Evolutionary conservation across 2,113 vertebrate species (phyloP).

Genomic region (Fulica atra): DNA sequence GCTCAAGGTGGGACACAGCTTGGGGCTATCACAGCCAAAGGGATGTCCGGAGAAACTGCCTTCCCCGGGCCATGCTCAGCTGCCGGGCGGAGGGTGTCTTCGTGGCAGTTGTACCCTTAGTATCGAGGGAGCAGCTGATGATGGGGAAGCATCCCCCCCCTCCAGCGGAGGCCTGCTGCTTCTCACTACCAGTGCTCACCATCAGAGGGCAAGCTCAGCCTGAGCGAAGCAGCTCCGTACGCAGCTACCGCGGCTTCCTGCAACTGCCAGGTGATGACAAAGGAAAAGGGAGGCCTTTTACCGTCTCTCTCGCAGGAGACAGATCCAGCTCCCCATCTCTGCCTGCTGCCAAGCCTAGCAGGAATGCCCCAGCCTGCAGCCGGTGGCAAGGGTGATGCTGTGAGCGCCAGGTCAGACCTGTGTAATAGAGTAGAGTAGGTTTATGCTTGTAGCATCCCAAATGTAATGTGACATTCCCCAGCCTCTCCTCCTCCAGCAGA

Average conservation of each 20-base stretch:
- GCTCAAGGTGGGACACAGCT: neutral
- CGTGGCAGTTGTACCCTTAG: neutral
- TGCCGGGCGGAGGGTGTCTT: neutral
- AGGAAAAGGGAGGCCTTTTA: neutral
- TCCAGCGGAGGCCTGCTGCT: neutral
- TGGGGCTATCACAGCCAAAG: neutral
- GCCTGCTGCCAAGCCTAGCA: neutral
- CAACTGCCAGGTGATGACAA: neutral
- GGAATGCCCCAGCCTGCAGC: neutral
- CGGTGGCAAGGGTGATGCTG: neutral
- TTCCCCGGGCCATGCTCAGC: neutral
- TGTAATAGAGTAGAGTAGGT: neutral
- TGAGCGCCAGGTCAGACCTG: neutral
- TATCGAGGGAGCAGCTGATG: too few relatives aligned
- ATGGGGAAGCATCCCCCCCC: neutral
- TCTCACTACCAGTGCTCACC: constrained; percentile 42
- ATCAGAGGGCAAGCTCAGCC: constrained; percentile 75
- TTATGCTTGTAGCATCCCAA: neutral
- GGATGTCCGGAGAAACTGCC: neutral
- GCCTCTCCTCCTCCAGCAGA: neutral
- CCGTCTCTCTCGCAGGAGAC: neutral
- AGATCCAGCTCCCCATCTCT: neutral
- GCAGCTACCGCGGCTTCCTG: neutral
- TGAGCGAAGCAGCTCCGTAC: constrained; percentile 29
- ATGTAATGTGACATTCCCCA: neutral